These are phyloP conservation scores for Temnothorax curvispinosus DNA, from an alignment of 1,140 invertebrate species.

Conservation along the genomic window DNA sequence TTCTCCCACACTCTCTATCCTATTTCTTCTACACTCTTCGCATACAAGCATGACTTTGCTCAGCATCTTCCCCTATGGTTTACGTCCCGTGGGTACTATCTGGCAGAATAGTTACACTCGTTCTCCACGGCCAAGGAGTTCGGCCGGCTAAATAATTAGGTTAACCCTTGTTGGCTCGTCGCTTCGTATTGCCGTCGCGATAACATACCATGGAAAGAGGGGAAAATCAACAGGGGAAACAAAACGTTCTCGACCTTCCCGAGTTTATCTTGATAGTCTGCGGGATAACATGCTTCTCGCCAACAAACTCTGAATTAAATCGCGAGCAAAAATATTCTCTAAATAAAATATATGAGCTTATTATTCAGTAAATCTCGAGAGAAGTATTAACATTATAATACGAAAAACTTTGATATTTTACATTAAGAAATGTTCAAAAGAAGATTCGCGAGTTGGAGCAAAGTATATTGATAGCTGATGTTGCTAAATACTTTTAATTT, in stretches of 20 bases:
- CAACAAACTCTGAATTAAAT: slow-evolving; percentile 41
- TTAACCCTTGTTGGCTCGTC: slow-evolving; percentile 80
- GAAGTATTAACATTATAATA: not conserved
- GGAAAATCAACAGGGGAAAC: slow-evolving; percentile 73
- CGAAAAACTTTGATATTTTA: not conserved
- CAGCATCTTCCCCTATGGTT: slow-evolving; percentile 60
- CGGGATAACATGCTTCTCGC: slow-evolving; percentile 16
- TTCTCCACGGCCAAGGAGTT: slow-evolving; percentile 75
- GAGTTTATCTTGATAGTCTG: slow-evolving; percentile 50
- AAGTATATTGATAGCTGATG: not conserved
- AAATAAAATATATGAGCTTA: not conserved
- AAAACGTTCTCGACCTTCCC: slow-evolving; percentile 10
- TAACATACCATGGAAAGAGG: slow-evolving; percentile 63
- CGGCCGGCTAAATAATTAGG: slow-evolving; percentile 80
- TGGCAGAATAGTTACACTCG: slow-evolving; percentile 79
- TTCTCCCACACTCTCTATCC: slow-evolving; percentile 21
- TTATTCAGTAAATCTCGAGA: not conserved
- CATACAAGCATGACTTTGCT: slow-evolving; percentile 22
- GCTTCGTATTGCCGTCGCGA: slow-evolving; percentile 65
- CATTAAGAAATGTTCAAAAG: not conserved
- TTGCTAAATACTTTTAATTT: not conserved
- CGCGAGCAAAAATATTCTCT: slow-evolving; percentile 51
- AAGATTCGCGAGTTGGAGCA: not conserved
- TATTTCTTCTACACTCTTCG: not conserved
- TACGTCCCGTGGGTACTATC: slow-evolving; percentile 79